Percentiles rank a stretch among this genome's conserved stretches.
Evolutionary conservation across 2,113 vertebrate species (phyloP).

Genomic region (Prinia subflava): DNA sequence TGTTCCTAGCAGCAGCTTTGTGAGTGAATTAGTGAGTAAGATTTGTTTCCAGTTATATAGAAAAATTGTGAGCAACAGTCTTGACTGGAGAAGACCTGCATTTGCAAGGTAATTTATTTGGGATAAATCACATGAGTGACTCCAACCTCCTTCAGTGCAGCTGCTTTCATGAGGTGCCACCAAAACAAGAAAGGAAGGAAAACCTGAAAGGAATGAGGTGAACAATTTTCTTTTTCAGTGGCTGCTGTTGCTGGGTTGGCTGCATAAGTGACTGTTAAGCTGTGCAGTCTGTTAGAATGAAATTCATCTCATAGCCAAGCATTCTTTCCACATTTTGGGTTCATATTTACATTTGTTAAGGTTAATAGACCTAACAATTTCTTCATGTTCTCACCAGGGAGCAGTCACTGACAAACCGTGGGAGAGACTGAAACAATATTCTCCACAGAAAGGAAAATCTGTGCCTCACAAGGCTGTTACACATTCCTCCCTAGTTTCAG

Average conservation of each 20-base stretch:
- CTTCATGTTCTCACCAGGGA: conserved; percentile 66
- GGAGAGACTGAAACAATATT: conserved; percentile 20
- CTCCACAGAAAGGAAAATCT: not conserved
- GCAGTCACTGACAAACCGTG: not conserved
- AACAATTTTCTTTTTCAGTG: not conserved
- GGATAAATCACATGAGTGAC: not conserved
- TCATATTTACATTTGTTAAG: conserved; percentile 66
- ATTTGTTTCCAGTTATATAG: not conserved
- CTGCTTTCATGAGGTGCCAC: not conserved
- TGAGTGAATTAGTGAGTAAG: not conserved
- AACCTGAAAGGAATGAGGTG: not conserved
- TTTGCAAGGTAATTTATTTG: not conserved
- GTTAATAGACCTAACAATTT: conserved; percentile 71
- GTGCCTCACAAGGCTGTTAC: not conserved
- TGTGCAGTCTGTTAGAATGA: conserved; percentile 48
- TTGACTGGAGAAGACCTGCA: not conserved
- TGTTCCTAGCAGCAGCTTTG: not conserved
- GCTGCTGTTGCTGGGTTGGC: not conserved
- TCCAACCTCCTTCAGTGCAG: not conserved
- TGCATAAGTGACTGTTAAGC: conserved; percentile 13
- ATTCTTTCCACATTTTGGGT: conserved; percentile 50
- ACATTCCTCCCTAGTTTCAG: not conserved
- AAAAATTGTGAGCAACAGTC: not conserved
- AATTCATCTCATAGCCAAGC: conserved; percentile 49
- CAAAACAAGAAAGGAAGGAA: not conserved